Percentiles rank a stretch among this genome's conserved stretches.
Evolutionary conservation across 2,113 vertebrate genomes (phyloP).

Genomic region (Zingel zingel): DNA sequence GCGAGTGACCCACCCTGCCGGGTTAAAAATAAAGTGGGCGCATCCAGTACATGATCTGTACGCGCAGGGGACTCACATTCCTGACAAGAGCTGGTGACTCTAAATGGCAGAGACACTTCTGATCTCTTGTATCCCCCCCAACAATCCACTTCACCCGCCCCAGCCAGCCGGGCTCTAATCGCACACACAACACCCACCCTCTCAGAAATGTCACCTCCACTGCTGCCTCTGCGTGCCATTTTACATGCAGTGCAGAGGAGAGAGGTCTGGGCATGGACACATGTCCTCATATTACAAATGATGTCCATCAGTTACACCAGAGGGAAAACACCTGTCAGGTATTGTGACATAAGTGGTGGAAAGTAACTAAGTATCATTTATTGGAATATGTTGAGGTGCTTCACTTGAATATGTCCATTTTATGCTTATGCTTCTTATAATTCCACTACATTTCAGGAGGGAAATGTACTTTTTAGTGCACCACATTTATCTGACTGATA

Average conservation of each 20-base stretch:
- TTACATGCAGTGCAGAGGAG: neutral
- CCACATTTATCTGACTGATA: neutral
- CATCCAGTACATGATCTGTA: conserved; percentile 75
- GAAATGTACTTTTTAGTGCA: neutral
- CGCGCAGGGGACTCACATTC: conserved; percentile 82
- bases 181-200: conserved; percentile 46
- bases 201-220: conserved; percentile 67
- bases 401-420: neutral
- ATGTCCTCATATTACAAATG: neutral
- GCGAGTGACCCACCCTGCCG: conserved; percentile 81
- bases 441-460: neutral
- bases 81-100: conserved; percentile 80
- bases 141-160: conserved; percentile 41
- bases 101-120: conserved; percentile 84
- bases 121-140: conserved; percentile 36
- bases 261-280: neutral
- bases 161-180: conserved; percentile 51
- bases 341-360: neutral
- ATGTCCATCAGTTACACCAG: neutral
- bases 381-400: neutral
- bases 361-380: neutral
- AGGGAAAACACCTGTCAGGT: conserved; percentile 20
- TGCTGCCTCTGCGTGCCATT: conserved; percentile 19
- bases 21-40: conserved; percentile 86
- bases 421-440: neutral